These are phyloP conservation scores for Agonopterix subpropinquella DNA, from an alignment of 2,888 invertebrate genomes.

Conservation along the genomic window DNA sequence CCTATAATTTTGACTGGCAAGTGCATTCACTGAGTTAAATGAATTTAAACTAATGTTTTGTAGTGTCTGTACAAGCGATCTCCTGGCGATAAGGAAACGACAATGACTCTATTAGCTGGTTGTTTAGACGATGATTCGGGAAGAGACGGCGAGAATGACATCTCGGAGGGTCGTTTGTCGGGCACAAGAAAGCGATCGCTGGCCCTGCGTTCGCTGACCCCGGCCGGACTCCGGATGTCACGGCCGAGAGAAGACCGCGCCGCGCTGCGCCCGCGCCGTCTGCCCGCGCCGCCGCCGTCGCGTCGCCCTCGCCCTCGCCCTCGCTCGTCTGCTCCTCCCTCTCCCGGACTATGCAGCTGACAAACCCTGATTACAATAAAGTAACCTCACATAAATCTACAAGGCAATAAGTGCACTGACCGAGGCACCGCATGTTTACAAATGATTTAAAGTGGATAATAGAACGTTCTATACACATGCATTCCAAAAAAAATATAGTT, in stretches of 20 bases:
- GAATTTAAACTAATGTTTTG: neutral
- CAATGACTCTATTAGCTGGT: constrained; percentile 11
- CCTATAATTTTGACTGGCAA: constrained; percentile 1
- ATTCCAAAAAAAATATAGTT: too few relatives aligned
- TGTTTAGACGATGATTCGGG: constrained; percentile 8
- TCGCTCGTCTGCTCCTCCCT: constrained; percentile 12
- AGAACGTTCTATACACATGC: too few relatives aligned
- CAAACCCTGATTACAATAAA: too few relatives aligned
- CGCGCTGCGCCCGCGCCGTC: constrained; percentile 18
- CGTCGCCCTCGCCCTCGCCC: constrained; percentile 12
- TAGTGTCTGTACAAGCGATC: neutral
- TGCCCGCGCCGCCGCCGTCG: constrained; percentile 25
- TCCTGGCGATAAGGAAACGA: constrained; percentile 6
- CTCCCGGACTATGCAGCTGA: constrained; percentile 7
- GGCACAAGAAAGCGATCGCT: constrained; percentile 48
- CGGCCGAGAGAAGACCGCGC: constrained; percentile 60
- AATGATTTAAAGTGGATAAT: too few relatives aligned
- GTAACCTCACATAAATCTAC: too few relatives aligned
- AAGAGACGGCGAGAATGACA: constrained; percentile 48
- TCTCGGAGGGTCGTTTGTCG: constrained; percentile 59
- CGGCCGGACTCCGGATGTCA: constrained; percentile 54
- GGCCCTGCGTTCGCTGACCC: constrained; percentile 62
- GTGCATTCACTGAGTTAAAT: neutral
- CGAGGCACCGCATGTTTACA: too few relatives aligned
- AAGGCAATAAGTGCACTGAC: too few relatives aligned